Conservation (phyloP, 1,140 invertebrate species). For the Dendrolimus punctatus region DNA sequence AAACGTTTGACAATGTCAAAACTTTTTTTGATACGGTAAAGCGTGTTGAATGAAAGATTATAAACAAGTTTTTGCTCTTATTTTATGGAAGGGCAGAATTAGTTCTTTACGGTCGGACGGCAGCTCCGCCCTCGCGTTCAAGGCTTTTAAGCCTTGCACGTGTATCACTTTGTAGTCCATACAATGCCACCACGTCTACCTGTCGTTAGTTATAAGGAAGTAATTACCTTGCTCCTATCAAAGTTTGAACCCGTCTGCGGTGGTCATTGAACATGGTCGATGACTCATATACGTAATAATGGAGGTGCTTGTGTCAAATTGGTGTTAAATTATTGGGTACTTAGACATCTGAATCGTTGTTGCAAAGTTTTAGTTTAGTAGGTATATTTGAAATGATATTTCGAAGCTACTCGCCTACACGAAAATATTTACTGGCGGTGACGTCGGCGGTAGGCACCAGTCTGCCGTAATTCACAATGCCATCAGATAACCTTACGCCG, state of each 20-base stretch:
- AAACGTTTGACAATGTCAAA: too few relatives aligned
- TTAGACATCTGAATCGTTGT: too few relatives aligned
- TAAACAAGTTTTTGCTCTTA: too few relatives aligned
- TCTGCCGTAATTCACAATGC: slow-evolving; percentile 28
- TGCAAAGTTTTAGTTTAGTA: too few relatives aligned
- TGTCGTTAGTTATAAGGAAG: slow-evolving; percentile 23
- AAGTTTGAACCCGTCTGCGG: slow-evolving; percentile 20
- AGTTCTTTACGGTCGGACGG: slow-evolving; percentile 23
- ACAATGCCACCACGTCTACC: slow-evolving; percentile 15
- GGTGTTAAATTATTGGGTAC: background rate
- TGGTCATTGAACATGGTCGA: slow-evolving; percentile 7
- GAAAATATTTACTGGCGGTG: slow-evolving; percentile 29
- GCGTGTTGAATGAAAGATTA: too few relatives aligned
- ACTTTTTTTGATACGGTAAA: too few relatives aligned
- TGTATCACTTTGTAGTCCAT: slow-evolving; percentile 21
- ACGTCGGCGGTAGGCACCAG: slow-evolving; percentile 35
- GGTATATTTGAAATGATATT: too few relatives aligned
- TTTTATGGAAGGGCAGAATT: slow-evolving; percentile 20
- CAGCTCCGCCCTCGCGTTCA: slow-evolving; percentile 15
- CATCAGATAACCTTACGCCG: slow-evolving; percentile 28
- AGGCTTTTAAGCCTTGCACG: slow-evolving; percentile 18
- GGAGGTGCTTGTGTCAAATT: slow-evolving; percentile 3
- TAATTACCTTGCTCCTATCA: slow-evolving; percentile 17
- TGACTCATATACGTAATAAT: slow-evolving; percentile 5
- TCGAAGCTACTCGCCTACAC: slow-evolving; percentile 10